Evolutionary conservation across 1,140 invertebrate genomes (phyloP), one percentile per base, ranked within the genome.

Genomic region (Nylanderia fulva): DNA sequence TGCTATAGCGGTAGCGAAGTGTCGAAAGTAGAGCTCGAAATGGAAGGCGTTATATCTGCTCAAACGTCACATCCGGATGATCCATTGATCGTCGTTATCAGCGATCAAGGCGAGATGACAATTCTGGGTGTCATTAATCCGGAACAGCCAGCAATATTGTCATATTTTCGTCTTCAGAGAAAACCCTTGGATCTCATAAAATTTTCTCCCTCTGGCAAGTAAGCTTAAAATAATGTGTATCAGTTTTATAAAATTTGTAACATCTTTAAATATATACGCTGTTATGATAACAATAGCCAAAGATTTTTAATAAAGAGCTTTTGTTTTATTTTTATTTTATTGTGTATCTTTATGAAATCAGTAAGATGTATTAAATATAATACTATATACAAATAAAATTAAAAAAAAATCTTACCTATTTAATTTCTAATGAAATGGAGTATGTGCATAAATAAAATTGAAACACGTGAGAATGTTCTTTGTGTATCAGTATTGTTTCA

Each of bases 141-240:
- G 3, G 21, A 86, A 13, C 76, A 87, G 27, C 93, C 93, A 13
- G 79, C 13, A 45, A 76, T 93, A 8, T 61, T 92, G 2, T 80
- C 74, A 13, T 75, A 76, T 3, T 90, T 85, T 86, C 54, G 71
- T 24, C 18, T 95, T 5, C 92, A 94, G 18, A 60, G 9, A 0
- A 83, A 72, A 0, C 48, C 74, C 2, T 64, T 94, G 45, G 91
- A 94, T 87, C 21, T 94, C 0, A 63, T 94, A 9, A 94, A 92
- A 64, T 93, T 94, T 76, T 94, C 93, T 1, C 74, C 86, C 0
- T 90, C 90, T 66, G 94, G 94, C 66, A 93, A 88, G 92, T 93
- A 76, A 71, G 89, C 76, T 63, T 69, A 7, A 36, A 2, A 39
- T 56, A 27, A 42, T 56, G 45, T 1, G 11, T 13, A 29, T 68